These are phyloP conservation scores for Hippotragus niger DNA, from an alignment of 2,113 vertebrate species.

Conservation along the genomic window DNA sequence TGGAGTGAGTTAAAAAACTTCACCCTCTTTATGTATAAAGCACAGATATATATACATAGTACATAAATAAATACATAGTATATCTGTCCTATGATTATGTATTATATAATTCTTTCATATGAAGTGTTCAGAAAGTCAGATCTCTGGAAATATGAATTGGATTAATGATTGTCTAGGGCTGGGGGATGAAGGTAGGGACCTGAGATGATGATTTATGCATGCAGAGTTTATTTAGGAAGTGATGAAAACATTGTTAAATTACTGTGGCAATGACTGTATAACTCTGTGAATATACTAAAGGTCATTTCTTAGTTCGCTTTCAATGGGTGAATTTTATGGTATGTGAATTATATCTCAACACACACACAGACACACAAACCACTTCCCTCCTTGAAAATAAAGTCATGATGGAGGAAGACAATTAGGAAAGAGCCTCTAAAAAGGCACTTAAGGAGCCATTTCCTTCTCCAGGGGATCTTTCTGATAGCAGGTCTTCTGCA, in stretches of 20 bases:
- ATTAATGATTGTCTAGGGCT: not conserved
- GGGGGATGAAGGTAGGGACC: not conserved
- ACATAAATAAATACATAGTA: not conserved
- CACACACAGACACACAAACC: not conserved
- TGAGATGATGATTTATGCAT: not conserved
- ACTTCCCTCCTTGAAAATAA: not conserved
- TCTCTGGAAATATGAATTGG: not conserved
- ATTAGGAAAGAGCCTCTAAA: not conserved
- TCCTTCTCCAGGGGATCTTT: not conserved
- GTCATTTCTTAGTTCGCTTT: not conserved
- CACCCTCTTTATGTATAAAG: not conserved
- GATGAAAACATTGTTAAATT: not conserved
- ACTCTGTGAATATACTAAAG: not conserved
- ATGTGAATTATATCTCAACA: not conserved
- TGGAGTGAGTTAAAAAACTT: not conserved
- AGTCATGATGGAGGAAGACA: not conserved
- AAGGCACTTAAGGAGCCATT: not conserved
- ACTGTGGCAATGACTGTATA: not conserved
- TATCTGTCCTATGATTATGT: not conserved
- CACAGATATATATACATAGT: not conserved
- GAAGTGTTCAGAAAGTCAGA: not conserved
- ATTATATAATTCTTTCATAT: not conserved
- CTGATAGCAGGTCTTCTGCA: not conserved
- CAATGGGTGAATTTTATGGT: not conserved
- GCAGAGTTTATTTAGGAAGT: not conserved